Percentiles rank a stretch among this genome's conserved stretches.
phyloP scores from a whole-genome alignment of 2,797 vertebrate species.

The Micromesistius poutassou region DNA sequence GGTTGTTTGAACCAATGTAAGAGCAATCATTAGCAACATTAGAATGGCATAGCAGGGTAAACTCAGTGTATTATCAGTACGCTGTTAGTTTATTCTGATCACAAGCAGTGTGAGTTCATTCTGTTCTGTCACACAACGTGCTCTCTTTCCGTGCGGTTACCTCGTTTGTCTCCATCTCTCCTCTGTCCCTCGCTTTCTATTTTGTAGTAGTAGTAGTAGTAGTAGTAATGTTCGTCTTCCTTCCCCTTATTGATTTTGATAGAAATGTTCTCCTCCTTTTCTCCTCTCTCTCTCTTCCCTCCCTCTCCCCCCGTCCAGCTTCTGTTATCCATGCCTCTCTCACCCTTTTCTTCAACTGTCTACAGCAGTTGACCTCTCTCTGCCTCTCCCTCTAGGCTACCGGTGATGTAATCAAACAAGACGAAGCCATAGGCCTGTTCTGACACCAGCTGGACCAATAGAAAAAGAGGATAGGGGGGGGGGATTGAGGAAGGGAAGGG shows the following conservation, averaged over 20 bases:
- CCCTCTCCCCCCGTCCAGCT: constrained; percentile 12
- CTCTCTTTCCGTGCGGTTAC: constrained; percentile 49
- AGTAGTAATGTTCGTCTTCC: neutral
- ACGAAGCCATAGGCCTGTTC: constrained; percentile 80
- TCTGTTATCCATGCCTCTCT: neutral
- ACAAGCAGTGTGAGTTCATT: neutral
- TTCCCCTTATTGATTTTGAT: neutral
- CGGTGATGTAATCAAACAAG: constrained; percentile 84
- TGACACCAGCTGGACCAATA: constrained; percentile 65
- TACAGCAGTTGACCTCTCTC: constrained; percentile 65
- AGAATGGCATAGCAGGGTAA: neutral
- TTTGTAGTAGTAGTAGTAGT: no score
- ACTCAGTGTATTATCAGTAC: neutral
- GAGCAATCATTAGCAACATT: neutral
- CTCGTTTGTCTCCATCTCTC: constrained; percentile 28
- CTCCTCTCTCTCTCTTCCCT: neutral
- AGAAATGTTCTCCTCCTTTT: neutral
- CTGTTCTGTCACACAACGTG: neutral
- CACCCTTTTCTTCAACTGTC: constrained; percentile 36
- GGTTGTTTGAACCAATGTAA: neutral
- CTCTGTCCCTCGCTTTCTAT: constrained; percentile 17
- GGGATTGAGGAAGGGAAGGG: constrained; percentile 31
- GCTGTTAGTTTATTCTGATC: neutral
- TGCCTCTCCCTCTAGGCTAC: constrained; percentile 71
- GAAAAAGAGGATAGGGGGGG: constrained; percentile 21